These are phyloP conservation scores for Hemiprocne comata DNA, from an alignment of 2,113 vertebrate genomes.

Conservation along the genomic window DNA sequence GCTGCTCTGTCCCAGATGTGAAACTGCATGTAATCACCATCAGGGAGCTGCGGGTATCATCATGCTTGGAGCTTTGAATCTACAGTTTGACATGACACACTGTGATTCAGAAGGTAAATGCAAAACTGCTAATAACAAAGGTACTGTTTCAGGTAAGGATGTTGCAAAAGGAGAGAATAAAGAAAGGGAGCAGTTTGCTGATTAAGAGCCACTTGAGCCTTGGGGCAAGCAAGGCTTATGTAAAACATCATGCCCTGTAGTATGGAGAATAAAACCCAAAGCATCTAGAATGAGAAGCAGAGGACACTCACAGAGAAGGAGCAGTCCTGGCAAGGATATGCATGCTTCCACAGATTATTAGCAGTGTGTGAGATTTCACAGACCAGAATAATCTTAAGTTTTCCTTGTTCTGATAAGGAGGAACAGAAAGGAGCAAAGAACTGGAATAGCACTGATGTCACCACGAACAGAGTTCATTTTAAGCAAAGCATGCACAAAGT, in stretches of 20 bases:
- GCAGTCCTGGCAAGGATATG: background rate
- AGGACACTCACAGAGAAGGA: background rate
- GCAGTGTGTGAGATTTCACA: background rate
- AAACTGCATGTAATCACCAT: background rate
- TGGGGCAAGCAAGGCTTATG: background rate
- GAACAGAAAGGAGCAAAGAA: background rate
- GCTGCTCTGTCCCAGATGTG: background rate
- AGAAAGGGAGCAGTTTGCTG: background rate
- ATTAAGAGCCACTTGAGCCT: background rate
- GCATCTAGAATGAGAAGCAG: background rate
- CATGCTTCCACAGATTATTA: background rate
- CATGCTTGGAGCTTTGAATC: background rate
- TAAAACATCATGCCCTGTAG: background rate
- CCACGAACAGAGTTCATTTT: background rate
- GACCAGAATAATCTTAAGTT: background rate
- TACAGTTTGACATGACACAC: background rate
- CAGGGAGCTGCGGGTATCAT: background rate
- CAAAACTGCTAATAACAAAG: background rate
- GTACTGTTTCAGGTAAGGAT: background rate
- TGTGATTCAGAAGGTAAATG: background rate
- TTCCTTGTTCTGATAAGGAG: background rate
- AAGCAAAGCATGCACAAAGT: background rate
- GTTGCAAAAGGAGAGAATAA: background rate
- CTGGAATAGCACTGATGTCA: background rate
- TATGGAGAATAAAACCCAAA: background rate